phyloP scores from a whole-genome alignment of 2,888 invertebrate species.

The Drosophila kambysellisi region DNA sequence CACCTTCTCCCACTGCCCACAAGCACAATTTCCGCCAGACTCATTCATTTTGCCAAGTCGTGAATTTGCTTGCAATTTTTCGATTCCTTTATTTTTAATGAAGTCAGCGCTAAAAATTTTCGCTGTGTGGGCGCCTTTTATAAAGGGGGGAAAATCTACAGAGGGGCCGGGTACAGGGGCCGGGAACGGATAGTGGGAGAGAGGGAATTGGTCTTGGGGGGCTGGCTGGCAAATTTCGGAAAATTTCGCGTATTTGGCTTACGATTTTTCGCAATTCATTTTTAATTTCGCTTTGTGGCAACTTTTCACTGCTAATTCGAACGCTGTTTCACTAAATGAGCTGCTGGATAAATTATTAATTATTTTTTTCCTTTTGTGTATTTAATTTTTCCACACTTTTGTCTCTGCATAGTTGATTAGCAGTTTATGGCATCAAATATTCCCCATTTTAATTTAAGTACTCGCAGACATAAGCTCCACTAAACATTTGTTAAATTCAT shows the following conservation, averaged over 20 bases:
- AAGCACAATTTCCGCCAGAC: conserved; percentile 49
- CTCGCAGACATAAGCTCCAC: background rate
- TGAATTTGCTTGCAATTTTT: conserved; percentile 68
- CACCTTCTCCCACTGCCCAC: conserved; percentile 20
- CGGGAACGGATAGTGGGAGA: background rate
- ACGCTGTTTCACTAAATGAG: conserved; percentile 32
- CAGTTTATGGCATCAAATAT: background rate
- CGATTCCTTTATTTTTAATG: conserved; percentile 63
- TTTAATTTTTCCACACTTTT: background rate
- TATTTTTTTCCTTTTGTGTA: background rate
- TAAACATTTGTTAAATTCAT: background rate
- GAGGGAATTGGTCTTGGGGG: background rate
- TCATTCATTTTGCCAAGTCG: conserved; percentile 71
- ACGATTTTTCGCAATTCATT: conserved; percentile 63
- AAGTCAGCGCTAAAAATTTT: conserved; percentile 73
- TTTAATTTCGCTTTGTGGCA: conserved; percentile 59
- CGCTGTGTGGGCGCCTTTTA: conserved; percentile 59
- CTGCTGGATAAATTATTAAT: background rate
- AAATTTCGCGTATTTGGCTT: conserved; percentile 42
- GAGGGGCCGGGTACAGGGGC: no score
- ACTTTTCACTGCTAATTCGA: conserved; percentile 39
- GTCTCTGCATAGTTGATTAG: conserved; percentile 13
- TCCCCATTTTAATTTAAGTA: background rate
- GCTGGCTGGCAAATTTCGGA: background rate
- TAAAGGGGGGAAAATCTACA: background rate